phyloP scores from a whole-genome alignment of 2,888 invertebrate genomes.

The Terebella lapidaria region DNA sequence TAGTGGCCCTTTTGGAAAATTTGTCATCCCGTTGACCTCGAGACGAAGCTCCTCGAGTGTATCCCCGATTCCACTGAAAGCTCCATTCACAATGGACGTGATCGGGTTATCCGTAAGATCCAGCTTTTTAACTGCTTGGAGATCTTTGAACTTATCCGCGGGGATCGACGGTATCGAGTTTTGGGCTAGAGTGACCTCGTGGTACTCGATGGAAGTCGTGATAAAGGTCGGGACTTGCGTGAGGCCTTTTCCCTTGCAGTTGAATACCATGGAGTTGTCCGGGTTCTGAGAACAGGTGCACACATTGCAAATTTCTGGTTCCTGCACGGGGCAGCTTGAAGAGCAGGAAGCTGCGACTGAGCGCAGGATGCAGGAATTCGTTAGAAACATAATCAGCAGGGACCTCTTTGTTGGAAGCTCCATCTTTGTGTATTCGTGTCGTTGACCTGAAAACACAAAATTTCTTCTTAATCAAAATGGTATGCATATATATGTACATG shows the following conservation, averaged over 20 bases:
- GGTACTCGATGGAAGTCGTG: background rate
- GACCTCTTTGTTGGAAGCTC: no score
- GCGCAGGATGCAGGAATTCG: no score
- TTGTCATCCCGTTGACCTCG: background rate
- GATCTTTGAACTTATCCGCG: background rate
- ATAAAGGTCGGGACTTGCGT: conserved; percentile 1
- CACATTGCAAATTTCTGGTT: background rate
- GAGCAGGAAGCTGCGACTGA: no score
- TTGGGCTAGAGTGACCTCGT: conserved; percentile 7
- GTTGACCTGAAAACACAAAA: no score
- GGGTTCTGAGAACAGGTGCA: background rate
- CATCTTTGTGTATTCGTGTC: no score
- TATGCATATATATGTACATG: background rate
- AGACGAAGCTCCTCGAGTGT: background rate
- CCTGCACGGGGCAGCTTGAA: background rate
- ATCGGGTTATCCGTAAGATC: conserved; percentile 4
- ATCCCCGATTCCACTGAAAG: background rate
- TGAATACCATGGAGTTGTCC: background rate
- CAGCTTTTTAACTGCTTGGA: background rate
- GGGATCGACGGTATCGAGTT: background rate
- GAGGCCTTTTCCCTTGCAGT: conserved; percentile 3
- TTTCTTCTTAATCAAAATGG: no score
- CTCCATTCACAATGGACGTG: background rate
- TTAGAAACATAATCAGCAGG: no score
- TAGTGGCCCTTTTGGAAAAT: background rate